Percentiles rank a stretch among this genome's conserved stretches.
phyloP scores from a whole-genome alignment of 64 coral and sea anemone species.

The Dendrophyllia cribrosa region DNA sequence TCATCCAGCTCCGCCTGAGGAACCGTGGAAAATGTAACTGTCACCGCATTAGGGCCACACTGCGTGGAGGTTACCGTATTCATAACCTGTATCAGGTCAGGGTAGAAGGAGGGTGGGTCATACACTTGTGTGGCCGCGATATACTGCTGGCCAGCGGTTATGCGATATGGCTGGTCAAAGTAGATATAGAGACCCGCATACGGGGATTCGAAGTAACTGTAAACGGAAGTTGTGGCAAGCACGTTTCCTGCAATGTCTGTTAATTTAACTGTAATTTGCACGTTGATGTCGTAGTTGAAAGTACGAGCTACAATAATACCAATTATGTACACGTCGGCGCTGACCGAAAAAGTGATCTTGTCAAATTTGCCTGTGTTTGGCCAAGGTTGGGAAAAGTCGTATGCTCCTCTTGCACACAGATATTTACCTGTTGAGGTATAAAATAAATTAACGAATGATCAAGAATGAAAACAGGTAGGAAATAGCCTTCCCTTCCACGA shows the following conservation, averaged over 20 bases:
- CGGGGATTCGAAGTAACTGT: no score
- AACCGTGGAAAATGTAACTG: not conserved
- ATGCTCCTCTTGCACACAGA: not conserved
- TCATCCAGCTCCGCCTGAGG: not conserved
- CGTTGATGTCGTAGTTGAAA: not conserved
- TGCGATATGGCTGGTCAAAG: not conserved
- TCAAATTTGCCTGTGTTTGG: not conserved
- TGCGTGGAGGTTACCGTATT: no score
- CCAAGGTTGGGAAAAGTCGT: not conserved
- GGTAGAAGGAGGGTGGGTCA: not conserved
- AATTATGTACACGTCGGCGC: not conserved
- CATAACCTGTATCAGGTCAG: no score
- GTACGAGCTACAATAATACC: not conserved
- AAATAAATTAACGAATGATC: no score
- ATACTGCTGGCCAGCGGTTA: slow-evolving; percentile 1
- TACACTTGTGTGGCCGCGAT: not conserved
- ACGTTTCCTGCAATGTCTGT: not conserved
- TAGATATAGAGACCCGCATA: not conserved
- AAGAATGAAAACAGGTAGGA: no score
- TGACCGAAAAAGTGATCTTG: slow-evolving; percentile 5
- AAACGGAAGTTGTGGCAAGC: not conserved
- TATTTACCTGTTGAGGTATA: not conserved
- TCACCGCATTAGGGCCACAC: not conserved
- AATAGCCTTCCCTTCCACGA: no score
- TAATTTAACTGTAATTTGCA: not conserved